phyloP scores from a whole-genome alignment of 2,888 invertebrate species.

The Ormyrus thymus region DNA sequence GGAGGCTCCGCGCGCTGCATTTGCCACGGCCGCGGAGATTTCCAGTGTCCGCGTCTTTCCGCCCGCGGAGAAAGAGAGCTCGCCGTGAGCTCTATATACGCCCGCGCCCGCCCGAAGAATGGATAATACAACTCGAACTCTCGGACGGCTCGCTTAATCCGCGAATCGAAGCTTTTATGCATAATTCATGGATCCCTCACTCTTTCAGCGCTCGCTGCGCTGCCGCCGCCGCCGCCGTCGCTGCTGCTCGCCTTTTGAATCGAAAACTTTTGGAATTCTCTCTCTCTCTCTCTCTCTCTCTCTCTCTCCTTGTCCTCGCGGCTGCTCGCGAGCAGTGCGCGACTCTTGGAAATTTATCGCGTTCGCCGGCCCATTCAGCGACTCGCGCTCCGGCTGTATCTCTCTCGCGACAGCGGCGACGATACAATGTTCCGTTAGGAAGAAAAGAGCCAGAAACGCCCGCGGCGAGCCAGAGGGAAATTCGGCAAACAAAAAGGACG shows the following conservation, averaged over 20 bases:
- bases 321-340: neutral
- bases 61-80: neutral
- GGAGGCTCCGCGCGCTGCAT: constrained; percentile 16
- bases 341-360: constrained; percentile 53
- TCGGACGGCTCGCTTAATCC: constrained; percentile 66
- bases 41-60: constrained; percentile 7
- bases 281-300: constrained; percentile 56
- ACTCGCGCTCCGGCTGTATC: constrained; percentile 10
- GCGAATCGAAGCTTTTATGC: constrained; percentile 74
- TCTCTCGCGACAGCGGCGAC: neutral
- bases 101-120: constrained; percentile 60
- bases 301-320: constrained; percentile 45
- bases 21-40: constrained; percentile 14
- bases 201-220: constrained; percentile 4
- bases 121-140: constrained; percentile 66
- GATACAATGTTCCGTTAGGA: constrained; percentile 47
- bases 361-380: constrained; percentile 42
- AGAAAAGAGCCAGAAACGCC: constrained; percentile 27
- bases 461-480: constrained; percentile 33
- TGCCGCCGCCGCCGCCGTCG: constrained; percentile 45
- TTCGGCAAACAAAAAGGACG: constrained; percentile 48
- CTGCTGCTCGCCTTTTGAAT: constrained; percentile 65
- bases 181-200: constrained; percentile 67
- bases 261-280: constrained; percentile 70
- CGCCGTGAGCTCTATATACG: constrained; percentile 29